These are phyloP conservation scores for Cheumatopsyche charites DNA, from an alignment of 1,140 invertebrate species.

Conservation along the genomic window DNA sequence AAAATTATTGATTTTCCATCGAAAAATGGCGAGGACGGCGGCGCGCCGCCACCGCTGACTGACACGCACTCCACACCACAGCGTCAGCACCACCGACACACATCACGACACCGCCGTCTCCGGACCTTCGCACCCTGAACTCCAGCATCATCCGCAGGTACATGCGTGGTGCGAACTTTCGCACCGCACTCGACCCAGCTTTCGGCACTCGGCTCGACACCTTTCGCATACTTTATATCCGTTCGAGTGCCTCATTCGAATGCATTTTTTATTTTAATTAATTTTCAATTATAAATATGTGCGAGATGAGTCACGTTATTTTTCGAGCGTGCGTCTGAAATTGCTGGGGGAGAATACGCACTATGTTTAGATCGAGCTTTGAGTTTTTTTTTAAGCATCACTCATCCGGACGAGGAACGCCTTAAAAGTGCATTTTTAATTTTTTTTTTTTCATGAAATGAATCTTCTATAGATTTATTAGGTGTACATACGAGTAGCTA, in stretches of 20 bases:
- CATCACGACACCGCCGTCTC: neutral
- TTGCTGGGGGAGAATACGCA: neutral
- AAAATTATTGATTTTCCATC: constrained; percentile 49
- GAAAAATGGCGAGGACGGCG: constrained; percentile 42
- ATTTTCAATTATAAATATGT: too few relatives aligned
- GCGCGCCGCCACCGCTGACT: constrained; percentile 3
- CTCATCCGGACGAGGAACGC: constrained; percentile 2
- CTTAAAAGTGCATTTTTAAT: neutral
- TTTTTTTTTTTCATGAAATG: neutral
- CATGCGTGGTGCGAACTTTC: neutral
- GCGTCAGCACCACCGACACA: neutral
- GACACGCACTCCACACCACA: neutral
- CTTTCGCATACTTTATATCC: too few relatives aligned
- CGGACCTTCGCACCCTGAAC: neutral
- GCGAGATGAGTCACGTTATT: neutral
- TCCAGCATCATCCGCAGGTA: neutral
- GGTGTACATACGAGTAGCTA: neutral
- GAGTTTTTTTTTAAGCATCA: neutral
- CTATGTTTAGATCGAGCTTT: neutral
- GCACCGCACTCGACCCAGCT: neutral
- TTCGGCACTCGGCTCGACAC: neutral
- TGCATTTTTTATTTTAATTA: too few relatives aligned
- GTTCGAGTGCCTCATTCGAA: too few relatives aligned
- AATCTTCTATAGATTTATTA: too few relatives aligned
- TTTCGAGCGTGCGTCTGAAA: neutral